Percentiles rank a stretch among this genome's conserved stretches.
Conservation (phyloP, 2,888 invertebrate genomes). For the Oligia strigilis region DNA sequence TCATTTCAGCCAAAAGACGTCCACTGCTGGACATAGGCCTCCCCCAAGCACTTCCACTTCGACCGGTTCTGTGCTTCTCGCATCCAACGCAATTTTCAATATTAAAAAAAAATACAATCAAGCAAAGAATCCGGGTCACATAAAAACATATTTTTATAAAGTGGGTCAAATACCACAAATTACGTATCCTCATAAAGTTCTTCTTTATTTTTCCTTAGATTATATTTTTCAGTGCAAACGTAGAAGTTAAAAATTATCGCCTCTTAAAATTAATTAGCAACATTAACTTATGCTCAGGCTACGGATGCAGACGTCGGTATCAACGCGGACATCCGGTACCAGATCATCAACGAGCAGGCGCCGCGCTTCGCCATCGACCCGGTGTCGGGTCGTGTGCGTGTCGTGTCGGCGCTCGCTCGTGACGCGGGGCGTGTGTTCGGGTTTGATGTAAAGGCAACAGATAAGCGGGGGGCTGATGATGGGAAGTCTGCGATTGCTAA, state of each 20-base stretch:
- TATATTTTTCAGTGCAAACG: not conserved
- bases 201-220: not conserved
- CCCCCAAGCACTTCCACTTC: too few relatives aligned
- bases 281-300: slow-evolving; percentile 87
- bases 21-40: too few relatives aligned
- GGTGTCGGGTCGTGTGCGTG: slow-evolving; percentile 93
- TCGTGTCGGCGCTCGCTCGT: slow-evolving; percentile 92
- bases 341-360: slow-evolving; percentile 94
- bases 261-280: slow-evolving; percentile 8
- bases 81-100: too few relatives aligned
- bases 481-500: slow-evolving; percentile 96
- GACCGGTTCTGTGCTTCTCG: too few relatives aligned
- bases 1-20: too few relatives aligned
- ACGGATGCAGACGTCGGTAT: slow-evolving; percentile 93
- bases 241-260: not conserved
- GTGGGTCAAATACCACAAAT: not conserved
- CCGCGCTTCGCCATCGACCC: slow-evolving; percentile 95
- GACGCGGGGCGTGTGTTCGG: slow-evolving; percentile 95
- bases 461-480: slow-evolving; percentile 94
- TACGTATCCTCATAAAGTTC: not conserved
- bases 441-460: slow-evolving; percentile 97
- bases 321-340: slow-evolving; percentile 95
- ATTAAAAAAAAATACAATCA: too few relatives aligned
- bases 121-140: not conserved
- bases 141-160: not conserved